phyloP scores from a whole-genome alignment of 2,113 vertebrate species.

The Sylvietta virens region DNA sequence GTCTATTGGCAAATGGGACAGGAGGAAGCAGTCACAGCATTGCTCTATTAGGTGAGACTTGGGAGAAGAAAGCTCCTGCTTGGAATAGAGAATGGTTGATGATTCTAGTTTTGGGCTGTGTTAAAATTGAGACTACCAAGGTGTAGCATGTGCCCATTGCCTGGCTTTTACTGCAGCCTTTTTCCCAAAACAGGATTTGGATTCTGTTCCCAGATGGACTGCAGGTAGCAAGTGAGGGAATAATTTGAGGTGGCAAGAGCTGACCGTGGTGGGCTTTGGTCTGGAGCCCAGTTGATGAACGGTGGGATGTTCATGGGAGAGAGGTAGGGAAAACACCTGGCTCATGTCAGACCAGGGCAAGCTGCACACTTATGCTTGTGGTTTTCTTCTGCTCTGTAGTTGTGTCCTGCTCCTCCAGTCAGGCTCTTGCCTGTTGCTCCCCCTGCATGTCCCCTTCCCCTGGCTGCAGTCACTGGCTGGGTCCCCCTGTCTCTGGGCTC shows the following conservation, averaged over 20 bases:
- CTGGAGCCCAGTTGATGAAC: neutral
- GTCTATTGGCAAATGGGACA: neutral
- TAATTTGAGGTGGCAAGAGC: neutral
- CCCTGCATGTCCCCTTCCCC: rapidly evolving
- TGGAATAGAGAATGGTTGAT: neutral
- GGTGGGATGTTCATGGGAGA: neutral
- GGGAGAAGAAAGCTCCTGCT: neutral
- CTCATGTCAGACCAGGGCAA: neutral
- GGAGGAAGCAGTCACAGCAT: neutral
- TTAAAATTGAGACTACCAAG: neutral
- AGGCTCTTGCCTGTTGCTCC: rapidly evolving
- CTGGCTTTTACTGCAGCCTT: neutral
- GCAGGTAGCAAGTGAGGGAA: neutral
- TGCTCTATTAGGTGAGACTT: neutral
- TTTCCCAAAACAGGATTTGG: neutral
- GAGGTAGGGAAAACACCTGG: neutral
- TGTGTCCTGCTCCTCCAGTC: neutral
- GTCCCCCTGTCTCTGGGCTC: neutral
- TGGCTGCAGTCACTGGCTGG: rapidly evolving
- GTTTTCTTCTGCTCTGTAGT: neutral
- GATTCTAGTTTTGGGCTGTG: neutral
- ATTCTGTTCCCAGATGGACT: neutral
- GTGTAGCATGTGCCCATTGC: rapidly evolving
- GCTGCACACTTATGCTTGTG: rapidly evolving
- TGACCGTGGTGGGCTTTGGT: neutral